Conservation (phyloP, 1,140 invertebrate species). For the Battus philenor region DNA sequence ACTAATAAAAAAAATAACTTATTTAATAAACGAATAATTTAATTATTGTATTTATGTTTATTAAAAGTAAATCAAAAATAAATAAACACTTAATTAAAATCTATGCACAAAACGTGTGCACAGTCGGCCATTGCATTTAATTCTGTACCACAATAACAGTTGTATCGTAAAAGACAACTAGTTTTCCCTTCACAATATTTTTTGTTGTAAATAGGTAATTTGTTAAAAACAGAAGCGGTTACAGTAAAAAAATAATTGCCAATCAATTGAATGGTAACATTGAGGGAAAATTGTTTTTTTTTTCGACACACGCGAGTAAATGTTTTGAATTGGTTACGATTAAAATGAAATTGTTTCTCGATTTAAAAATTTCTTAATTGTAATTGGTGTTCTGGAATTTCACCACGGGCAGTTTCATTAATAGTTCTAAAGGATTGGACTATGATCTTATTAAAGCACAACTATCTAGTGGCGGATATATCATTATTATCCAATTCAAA, state of each 20-base stretch:
- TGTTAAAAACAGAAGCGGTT: conserved; percentile 20
- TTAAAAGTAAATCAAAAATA: no score
- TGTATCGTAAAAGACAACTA: conserved; percentile 17
- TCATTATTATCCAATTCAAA: no score
- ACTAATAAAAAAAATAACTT: conserved; percentile 4
- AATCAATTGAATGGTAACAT: conserved; percentile 19
- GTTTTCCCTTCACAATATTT: conserved; percentile 53
- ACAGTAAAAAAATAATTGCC: conserved; percentile 28
- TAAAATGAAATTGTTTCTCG: no score
- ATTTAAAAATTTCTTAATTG: no score
- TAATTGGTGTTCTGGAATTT: no score
- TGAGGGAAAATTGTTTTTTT: neutral
- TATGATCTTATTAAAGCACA: no score
- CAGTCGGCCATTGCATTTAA: conserved; percentile 38
- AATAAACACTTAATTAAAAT: neutral
- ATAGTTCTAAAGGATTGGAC: no score
- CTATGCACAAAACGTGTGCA: conserved; percentile 28
- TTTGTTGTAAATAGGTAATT: conserved; percentile 26
- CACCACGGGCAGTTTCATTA: no score
- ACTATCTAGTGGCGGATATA: no score
- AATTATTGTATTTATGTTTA: no score
- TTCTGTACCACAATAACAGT: conserved; percentile 32
- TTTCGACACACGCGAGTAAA: no score
- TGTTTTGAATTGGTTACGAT: no score
- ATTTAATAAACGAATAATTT: conserved; percentile 17